Percentiles rank a stretch among this genome's conserved stretches.
Conservation (phyloP, 1,140 invertebrate genomes). For the Pararge aegeria region DNA sequence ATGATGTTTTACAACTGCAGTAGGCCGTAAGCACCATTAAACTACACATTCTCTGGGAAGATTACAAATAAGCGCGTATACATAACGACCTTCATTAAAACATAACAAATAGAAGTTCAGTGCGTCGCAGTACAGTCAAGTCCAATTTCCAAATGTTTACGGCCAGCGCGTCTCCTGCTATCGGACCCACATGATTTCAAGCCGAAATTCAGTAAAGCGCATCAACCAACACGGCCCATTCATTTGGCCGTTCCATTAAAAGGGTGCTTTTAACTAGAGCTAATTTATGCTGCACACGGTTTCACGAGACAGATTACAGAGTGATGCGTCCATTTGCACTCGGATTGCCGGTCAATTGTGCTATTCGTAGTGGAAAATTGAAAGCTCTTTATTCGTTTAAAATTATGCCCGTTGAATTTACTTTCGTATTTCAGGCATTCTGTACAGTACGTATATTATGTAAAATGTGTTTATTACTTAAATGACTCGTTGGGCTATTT, state of each 20-base stretch:
- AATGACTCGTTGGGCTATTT: too few relatives aligned
- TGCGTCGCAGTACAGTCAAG: conserved; percentile 1
- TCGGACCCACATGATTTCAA: conserved; percentile 26
- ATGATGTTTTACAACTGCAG: too few relatives aligned
- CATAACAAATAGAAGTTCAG: not conserved
- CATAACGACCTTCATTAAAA: too few relatives aligned
- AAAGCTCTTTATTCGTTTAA: conserved; percentile 11
- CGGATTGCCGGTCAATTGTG: conserved; percentile 15
- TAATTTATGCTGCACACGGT: conserved; percentile 31
- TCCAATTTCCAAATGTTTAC: conserved; percentile 26
- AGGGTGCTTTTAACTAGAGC: conserved; percentile 33
- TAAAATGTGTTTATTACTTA: not conserved
- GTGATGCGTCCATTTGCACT: conserved; percentile 16
- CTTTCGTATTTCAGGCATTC: not conserved
- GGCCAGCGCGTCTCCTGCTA: conserved; percentile 23
- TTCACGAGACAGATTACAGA: conserved; percentile 30
- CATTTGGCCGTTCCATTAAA: conserved; percentile 37
- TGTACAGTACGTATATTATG: not conserved
- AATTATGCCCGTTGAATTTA: conserved; percentile 3
- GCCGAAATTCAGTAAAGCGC: conserved; percentile 28
- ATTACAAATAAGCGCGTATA: too few relatives aligned
- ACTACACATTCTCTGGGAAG: too few relatives aligned
- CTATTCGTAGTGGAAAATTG: conserved; percentile 16
- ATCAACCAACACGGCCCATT: conserved; percentile 29
- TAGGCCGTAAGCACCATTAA: too few relatives aligned